Evolutionary conservation across 2,888 invertebrate genomes (phyloP).

Genomic region (Halictus ligatus): DNA sequence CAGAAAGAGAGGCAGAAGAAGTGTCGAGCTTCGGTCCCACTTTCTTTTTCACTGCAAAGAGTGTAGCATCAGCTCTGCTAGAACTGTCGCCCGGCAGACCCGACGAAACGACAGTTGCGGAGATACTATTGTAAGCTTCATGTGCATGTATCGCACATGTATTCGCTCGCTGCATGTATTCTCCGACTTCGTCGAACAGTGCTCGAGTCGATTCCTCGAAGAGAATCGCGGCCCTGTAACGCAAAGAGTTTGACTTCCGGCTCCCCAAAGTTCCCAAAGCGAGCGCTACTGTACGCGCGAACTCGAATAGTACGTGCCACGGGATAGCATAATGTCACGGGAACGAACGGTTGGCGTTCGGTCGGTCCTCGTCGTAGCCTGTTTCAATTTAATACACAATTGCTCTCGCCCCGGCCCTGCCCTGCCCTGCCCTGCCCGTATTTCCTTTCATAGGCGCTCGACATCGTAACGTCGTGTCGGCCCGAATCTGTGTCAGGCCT

Average conservation of each 20-base stretch:
- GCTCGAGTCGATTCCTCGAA: not conserved
- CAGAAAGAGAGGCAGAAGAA: too few species aligned
- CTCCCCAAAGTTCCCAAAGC: not conserved
- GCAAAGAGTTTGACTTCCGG: not conserved
- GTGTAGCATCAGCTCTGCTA: too few species aligned
- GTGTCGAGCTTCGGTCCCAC: too few species aligned
- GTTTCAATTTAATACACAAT: slow-evolving; percentile 63
- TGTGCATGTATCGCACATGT: too few species aligned
- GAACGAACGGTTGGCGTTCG: slow-evolving; percentile 25
- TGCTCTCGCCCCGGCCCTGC: slow-evolving; percentile 26
- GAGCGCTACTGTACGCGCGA: slow-evolving; percentile 21
- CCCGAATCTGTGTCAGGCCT: not conserved
- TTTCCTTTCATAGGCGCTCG: slow-evolving; percentile 36
- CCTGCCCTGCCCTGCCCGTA: not conserved
- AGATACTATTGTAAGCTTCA: too few species aligned
- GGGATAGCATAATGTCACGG: slow-evolving; percentile 39
- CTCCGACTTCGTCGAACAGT: too few species aligned
- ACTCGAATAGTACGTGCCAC: slow-evolving; percentile 29
- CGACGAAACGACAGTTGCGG: too few species aligned
- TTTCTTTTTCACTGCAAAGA: too few species aligned
- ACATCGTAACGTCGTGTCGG: not conserved
- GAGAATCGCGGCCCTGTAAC: not conserved
- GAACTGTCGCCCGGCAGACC: too few species aligned
- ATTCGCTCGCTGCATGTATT: too few species aligned
- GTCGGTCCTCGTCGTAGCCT: slow-evolving; percentile 47